These are phyloP conservation scores for Drosophila formosana DNA, from an alignment of 2,888 invertebrate genomes.

Conservation along the genomic window DNA sequence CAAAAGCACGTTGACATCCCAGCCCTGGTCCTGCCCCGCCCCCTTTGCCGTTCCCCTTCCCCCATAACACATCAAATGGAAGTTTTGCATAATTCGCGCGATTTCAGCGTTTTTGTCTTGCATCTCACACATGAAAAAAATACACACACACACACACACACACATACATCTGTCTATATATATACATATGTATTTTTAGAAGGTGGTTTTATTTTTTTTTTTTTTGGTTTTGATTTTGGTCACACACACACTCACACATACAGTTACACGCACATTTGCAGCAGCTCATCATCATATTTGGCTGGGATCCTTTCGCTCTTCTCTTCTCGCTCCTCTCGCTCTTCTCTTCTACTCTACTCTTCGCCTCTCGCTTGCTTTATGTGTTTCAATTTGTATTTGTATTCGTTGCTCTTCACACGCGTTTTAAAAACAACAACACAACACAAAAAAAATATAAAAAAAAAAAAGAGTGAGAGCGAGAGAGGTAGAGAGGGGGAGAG, in stretches of 20 bases:
- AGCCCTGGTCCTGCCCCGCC: neutral
- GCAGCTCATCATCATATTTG: slow-evolving; percentile 33
- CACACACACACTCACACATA: slow-evolving; percentile 22
- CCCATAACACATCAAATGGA: slow-evolving; percentile 11
- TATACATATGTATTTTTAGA: slow-evolving; percentile 21
- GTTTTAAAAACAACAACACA: slow-evolving; percentile 44
- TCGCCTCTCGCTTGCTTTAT: neutral
- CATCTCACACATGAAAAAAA: slow-evolving; percentile 19
- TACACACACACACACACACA: slow-evolving; percentile 10
- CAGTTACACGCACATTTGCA: slow-evolving; percentile 48
- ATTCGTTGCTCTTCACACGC: slow-evolving; percentile 39
- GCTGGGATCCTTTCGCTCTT: slow-evolving; percentile 38
- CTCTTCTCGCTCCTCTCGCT: neutral
- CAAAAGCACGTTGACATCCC: slow-evolving; percentile 40
- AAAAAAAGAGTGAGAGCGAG: slow-evolving; percentile 9
- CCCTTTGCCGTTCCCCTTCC: neutral
- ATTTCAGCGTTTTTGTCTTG: slow-evolving; percentile 35
- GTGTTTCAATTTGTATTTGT: slow-evolving; percentile 2
- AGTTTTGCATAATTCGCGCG: slow-evolving; percentile 66
- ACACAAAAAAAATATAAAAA: slow-evolving; percentile 29
- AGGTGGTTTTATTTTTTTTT: slow-evolving; percentile 7
- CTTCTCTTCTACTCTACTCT: neutral
- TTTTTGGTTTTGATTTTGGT: slow-evolving; percentile 5
- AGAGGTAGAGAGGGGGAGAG: neutral
- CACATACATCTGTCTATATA: slow-evolving; percentile 1